Evolutionary conservation across 2,113 vertebrate genomes (phyloP), one percentile per base, ranked within the genome.

Genomic region (Apodemus sylvaticus): DNA sequence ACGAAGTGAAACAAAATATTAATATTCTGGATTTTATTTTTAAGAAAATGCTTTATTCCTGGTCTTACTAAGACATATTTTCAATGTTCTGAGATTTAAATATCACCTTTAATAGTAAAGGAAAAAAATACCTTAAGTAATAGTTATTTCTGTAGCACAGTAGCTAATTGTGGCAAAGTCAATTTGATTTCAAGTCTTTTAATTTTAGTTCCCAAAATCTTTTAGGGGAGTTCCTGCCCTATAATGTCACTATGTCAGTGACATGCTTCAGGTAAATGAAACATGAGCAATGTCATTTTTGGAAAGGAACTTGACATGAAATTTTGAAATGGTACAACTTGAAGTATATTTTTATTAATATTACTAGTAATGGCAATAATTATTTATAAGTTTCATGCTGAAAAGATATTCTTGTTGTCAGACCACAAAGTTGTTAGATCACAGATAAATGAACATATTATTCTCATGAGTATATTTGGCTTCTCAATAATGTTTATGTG

Each of bases 221-320:
- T 58, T 26, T 14, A 26, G 53, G 14, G 79, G 79, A 39, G 36
- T 58, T 58, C 36, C 55, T 85, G 5, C 81, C 81, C 19, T 16
- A 31, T 19, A 31, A 17, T 45, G n/a, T 45, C 58, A 64, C 12
- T 36, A 12, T 42, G 48, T 62, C 36, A 91, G 1, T 73, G 8
- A 26, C n/a, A 3, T 70, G 12, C 16, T 48, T 96, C 58, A 81
- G 19, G 58, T 85, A 39, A 95, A 39, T 87, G 26, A 51, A 73
- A 87, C 0, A 76, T 8, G 24, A 92, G 6, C 14, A 1, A 94
- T 90, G 53, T 2, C 14, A 14, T 68, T 90, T 60, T 51, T 42
- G 29, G n/a, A 87, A 95, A 74, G 90, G 31, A 81, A 89, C n/a
- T 85, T 92, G 53, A 53, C 81, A 51, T 93, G 73, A 86, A 92